A percentile compares a stretch with the other conserved stretches of the same genome.
Conservation (phyloP, 2,113 vertebrate genomes). For the Atlantisia rogersi region DNA sequence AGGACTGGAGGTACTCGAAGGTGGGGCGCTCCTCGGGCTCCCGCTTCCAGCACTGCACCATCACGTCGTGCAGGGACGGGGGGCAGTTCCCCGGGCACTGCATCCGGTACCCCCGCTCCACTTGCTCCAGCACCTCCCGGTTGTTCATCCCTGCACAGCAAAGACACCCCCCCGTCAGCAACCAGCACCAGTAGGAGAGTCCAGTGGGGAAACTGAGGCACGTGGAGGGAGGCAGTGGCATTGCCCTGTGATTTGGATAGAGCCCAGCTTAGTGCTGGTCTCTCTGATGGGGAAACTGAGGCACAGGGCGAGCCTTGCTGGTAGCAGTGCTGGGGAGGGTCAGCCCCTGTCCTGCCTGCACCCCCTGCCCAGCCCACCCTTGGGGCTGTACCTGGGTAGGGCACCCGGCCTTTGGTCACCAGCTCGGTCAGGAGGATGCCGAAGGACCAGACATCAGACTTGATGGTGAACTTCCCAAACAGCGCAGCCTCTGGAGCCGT, state of each 20-base stretch:
- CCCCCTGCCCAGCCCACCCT: background rate
- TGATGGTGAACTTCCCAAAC: conserved; percentile 95
- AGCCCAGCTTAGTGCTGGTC: background rate
- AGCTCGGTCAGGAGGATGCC: conserved; percentile 95
- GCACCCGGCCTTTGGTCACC: conserved; percentile 94
- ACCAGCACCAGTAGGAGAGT: accelerated
- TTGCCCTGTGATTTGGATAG: background rate
- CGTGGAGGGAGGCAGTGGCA: accelerated
- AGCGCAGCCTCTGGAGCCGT: conserved; percentile 95
- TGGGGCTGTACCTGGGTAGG: conserved; percentile 90
- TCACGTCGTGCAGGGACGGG: conserved; percentile 89
- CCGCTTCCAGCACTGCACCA: conserved; percentile 95
- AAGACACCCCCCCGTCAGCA: accelerated
- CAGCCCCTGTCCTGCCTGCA: background rate
- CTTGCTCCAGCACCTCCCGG: conserved; percentile 95
- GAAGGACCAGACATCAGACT: conserved; percentile 98
- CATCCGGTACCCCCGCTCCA: conserved; percentile 96
- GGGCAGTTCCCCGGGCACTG: conserved; percentile 86
- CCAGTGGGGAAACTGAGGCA: background rate
- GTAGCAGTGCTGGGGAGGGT: background rate
- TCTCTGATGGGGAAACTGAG: background rate
- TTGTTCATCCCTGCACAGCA: conserved; percentile 90
- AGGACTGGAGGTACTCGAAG: conserved; percentile 97
- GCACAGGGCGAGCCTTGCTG: accelerated
- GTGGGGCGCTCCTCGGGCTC: conserved; percentile 95